Conservation (phyloP, 2,113 vertebrate genomes). For the Sporophila hypoxantha region DNA sequence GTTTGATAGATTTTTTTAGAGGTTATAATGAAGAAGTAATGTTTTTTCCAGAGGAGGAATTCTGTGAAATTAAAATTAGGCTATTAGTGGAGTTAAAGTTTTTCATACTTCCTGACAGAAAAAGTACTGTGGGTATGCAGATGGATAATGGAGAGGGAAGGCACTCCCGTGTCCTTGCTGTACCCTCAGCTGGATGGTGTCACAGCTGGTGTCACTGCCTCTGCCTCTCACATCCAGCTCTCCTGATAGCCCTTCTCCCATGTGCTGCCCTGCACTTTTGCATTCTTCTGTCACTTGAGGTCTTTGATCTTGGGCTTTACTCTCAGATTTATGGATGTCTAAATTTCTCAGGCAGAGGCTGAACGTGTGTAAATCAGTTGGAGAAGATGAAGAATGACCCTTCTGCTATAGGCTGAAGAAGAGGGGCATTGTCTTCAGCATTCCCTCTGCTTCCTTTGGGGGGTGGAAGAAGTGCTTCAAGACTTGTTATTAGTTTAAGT, state of each 20-base stretch:
- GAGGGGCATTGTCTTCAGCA: neutral
- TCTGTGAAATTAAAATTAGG: neutral
- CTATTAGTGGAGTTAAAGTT: neutral
- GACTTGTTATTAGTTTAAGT: neutral
- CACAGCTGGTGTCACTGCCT: fast-evolving
- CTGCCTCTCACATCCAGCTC: neutral
- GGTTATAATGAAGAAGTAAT: neutral
- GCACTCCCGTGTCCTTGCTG: fast-evolving
- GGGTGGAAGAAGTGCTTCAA: neutral
- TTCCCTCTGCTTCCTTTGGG: neutral
- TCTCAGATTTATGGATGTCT: neutral
- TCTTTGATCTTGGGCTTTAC: neutral
- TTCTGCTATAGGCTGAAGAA: neutral
- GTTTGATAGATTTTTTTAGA: neutral
- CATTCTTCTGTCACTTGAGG: neutral
- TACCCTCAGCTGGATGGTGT: neutral
- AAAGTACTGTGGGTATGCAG: neutral
- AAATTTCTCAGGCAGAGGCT: neutral
- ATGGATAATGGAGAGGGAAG: neutral
- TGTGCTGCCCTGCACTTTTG: neutral
- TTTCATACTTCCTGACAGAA: neutral
- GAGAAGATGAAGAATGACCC: neutral
- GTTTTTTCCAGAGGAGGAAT: neutral
- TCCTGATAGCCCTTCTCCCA: neutral
- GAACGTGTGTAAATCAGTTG: neutral